Base-by-base conservation (phyloP, 2,888 invertebrate species). In the Drosophila lutescens region DNA sequence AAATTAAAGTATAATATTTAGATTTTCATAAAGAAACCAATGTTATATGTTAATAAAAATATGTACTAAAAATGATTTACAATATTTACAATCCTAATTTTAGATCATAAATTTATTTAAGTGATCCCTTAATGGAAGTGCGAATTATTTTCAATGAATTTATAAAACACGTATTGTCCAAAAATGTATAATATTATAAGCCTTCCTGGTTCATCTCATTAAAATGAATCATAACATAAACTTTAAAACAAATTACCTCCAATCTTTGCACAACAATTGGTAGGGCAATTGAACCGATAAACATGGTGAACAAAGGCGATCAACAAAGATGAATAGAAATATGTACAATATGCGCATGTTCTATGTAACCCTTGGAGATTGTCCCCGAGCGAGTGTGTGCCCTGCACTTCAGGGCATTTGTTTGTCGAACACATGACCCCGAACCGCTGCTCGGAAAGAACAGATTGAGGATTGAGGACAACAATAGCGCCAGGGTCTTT, bases 401-500 rank as follows among this genome's bases (percentile, higher is more conserved):
- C 34, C 34, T 66, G 68, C 74, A 57, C 60, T 67, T 67, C 36
- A 57, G 43, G 56, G 47, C 54, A 60, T 66, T 74, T 63, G 78
- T 65, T 77, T 67, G 72, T 23, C 50, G 50, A 61, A 74, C 70
- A 74, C 49, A 57, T 71, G 86, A 86, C 75, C 80, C 75, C 66
- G 54, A 41, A 53, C 12, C 41, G 36, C 26, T 2, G 36, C 26
- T 2, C 36, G 20, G 47, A 34, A 8, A 17, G 44, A 55, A 23
- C 62, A 53, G 56, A 69, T 56, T 30, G 68, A 65, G 58, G 53
- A 40, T 55, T 34, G 69, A 65, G 58, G 54, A 57, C 50, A 79
- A 79, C 88, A 83, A 83, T 80, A 83, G 86, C 88, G 83, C 80
- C 83, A 69, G 84, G 78, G 76, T 69, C 30, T 32, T 7, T 15